Base-by-base conservation (phyloP, 1,140 invertebrate genomes). In the Drosophila equinoxialis region DNA sequence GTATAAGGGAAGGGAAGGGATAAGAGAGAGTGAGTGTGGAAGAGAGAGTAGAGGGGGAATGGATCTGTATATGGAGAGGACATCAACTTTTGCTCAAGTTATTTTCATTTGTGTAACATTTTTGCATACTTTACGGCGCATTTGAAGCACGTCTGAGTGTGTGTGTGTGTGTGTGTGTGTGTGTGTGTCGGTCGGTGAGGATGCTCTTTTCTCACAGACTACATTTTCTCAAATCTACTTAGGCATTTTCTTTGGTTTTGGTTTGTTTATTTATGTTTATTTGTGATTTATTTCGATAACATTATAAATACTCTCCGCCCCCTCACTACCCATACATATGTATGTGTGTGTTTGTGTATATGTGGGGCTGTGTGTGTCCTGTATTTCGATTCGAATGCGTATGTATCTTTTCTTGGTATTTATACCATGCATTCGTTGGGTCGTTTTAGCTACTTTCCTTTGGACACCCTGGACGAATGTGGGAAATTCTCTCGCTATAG, bases 201-300 rank as follows among this genome's bases (percentile, higher is more conserved):
- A 57, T 70, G 71, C 74, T 71, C 72, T 76, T 79, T 69, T 79
- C 45, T 39, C 45, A 23, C 68, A 79, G 67, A 82, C 83, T 87
- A 80, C 84, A 72, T 79, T 81, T 73, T 89, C 84, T 90, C 85
- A 89, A 89, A 89, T 89, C 84, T 84, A 87, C 83, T 87, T 87
- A 77, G 83, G 83, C 83, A 87, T 82, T 79, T 74, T 87, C 79
- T 76, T 78, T 78, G 80, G 62, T 74, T 78, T 74, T 80, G 48
- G 77, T 76, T 84, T 87, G 84, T 87, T 89, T 87, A 89, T 87
- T 87, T 89, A 81, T 87, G 84, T 89, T 87, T 87, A 89, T 89
- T 89, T 89, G 84, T 89, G 84, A 89, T 89, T 89, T 89, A 89
- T 89, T 89, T 89, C 84, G 85, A 89, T 89, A 89, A 89, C 84